Evolutionary conservation across 2,113 vertebrate species (phyloP), one percentile per base, ranked within the genome.

Genomic region (Caranx melampygus): DNA sequence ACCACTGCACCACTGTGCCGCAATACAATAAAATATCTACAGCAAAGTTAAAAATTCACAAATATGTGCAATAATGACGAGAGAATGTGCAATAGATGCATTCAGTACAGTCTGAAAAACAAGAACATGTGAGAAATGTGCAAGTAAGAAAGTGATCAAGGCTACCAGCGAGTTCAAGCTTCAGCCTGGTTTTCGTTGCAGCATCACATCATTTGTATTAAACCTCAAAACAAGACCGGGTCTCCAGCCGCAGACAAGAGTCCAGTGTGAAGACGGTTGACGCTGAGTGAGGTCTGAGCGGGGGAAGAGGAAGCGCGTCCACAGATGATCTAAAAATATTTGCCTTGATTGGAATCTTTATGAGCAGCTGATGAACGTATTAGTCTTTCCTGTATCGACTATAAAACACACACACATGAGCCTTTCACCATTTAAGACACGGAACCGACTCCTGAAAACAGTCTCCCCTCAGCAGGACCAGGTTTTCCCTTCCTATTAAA

Each of bases 401-500:
- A 14, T 13, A 84, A 74, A 26, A 26, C 26, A 1, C 26, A 26
- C 40, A 76, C 47, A 75, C 57, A 68, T 45, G 34, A 26, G 44
- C 63, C 18, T 62, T 79, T 82, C 62, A 68, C 54, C 35, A 87
- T 70, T 33, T 20, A 58, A 60, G 51, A 76, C 52, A 35, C 5
- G 12, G 42, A 15, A 66, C 40, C 0, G 42, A 49, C n/a, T 69
- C 14, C 42, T 70, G 73, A 72, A 87, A 87, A 71, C 35, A 58
- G 49, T 60, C 40, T 4, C 2, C 18, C 67, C 85, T 83, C 66
- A 47, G 37, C 15, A 74, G 83, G 67, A 70, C 42, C 42, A n/a
- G 14, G 15, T 45, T 81, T 84, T 35, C 69, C 20, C 49, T 81
- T 74, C 69, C 52, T 75, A 70, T 88, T 88, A 72, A 86, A 84